These are phyloP conservation scores for Notodonta ziczac DNA, from an alignment of 2,888 invertebrate genomes.

Conservation along the genomic window DNA sequence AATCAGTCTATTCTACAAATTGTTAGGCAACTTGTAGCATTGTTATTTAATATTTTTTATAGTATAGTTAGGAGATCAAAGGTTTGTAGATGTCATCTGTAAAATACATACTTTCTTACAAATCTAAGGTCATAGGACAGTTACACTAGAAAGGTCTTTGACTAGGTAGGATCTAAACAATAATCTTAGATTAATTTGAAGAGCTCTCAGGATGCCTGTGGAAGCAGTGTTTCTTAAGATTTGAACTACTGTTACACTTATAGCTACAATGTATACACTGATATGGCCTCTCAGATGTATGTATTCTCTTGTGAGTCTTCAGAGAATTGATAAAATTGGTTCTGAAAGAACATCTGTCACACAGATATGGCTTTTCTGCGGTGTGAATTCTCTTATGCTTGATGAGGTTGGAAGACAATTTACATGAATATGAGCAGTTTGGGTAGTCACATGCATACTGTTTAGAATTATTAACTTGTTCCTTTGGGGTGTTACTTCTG, in stretches of 20 bases:
- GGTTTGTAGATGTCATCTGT: too few species aligned
- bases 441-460: constrained; percentile 77
- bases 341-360: constrained; percentile 76
- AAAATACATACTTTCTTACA: too few species aligned
- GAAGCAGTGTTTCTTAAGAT: constrained; percentile 74
- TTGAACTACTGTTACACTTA: constrained; percentile 77
- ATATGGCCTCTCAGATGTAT: constrained; percentile 71
- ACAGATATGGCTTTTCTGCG: constrained; percentile 73
- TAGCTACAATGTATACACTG: constrained; percentile 69
- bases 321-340: constrained; percentile 78
- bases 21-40: too few species aligned
- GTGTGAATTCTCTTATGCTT: constrained; percentile 77
- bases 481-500: constrained; percentile 66
- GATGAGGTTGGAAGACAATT: constrained; percentile 74
- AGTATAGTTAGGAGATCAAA: too few species aligned
- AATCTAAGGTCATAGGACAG: neutral
- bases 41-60: too few species aligned
- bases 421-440: constrained; percentile 82
- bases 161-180: neutral
- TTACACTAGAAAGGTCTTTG: neutral
- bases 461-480: constrained; percentile 72
- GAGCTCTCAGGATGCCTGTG: constrained; percentile 54
- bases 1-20: too few species aligned
- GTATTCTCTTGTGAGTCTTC: constrained; percentile 72
- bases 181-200: neutral